Evolutionary conservation across 2,888 invertebrate genomes (phyloP), one percentile per base, ranked within the genome.

Genomic region (Cerastis leucographa): DNA sequence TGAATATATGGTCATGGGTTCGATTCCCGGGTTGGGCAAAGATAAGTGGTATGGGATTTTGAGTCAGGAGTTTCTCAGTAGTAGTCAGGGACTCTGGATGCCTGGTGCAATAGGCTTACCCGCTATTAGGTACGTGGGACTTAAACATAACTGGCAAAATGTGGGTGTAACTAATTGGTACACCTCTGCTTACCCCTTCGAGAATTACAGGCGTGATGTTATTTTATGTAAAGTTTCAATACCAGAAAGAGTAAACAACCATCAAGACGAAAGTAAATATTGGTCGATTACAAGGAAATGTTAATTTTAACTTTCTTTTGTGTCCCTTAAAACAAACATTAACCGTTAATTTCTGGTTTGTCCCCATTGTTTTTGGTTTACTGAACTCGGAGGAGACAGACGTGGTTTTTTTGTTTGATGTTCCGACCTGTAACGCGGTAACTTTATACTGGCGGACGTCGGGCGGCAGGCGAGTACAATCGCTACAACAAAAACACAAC

Each of bases 341-440:
- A 87, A 90, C 91, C 88, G 91, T 91, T 91, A 86, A 84, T 88
- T 88, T 85, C 87, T 89, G 88, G 89, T 87, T 87, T 86, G 88
- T 87, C 87, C 87, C 90, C 85, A 92, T 93, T 93, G 92, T 93
- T 91, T 92, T 89, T 92, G 88, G 91, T 92, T 91, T 92, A 91
- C 89, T 92, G 92, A 94, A 94, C 93, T 91, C 89, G 49, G 78
- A 76, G 76, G 86, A 88, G 86, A 79, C 77, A 87, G 83, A 80
- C 81, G 77, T 82, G 81, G 82, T 73, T 84, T 92, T 91, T 91
- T 92, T 90, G 88, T 92, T 84, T 88, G 77, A 87, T 89, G 88
- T 89, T 90, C 80, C 85, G 88, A 90, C 89, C 87, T 89, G 91
- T 90, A 84, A 88, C 89, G 87, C 83, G 77, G 88, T 93, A 93